Evolutionary conservation across 2,888 invertebrate species (phyloP).

Genomic region (Ectemnius continuus): DNA sequence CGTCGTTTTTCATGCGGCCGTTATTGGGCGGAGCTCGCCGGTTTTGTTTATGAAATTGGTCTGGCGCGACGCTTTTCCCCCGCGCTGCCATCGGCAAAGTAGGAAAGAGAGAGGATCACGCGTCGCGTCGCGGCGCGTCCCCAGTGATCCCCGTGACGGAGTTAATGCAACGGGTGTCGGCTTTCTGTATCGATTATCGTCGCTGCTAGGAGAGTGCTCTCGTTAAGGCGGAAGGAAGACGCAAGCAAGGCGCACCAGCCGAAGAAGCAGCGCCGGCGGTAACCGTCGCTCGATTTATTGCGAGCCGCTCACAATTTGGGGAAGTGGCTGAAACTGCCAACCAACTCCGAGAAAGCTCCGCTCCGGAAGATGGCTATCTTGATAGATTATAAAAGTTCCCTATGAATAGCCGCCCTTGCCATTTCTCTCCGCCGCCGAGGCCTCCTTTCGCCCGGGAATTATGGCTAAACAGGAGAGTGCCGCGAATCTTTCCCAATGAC

Average conservation of each 20-base stretch:
- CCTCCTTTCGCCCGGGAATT: conserved; percentile 4
- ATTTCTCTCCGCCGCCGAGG: not conserved
- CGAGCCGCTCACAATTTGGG: conserved; percentile 12
- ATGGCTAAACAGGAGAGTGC: conserved; percentile 11
- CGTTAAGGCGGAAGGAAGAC: not conserved
- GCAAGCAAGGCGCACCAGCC: too few relatives aligned
- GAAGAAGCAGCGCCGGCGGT: conserved; percentile 9
- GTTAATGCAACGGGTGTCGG: conserved; percentile 5
- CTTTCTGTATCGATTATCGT: conserved; percentile 33
- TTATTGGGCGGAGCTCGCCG: conserved; percentile 8
- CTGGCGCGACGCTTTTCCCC: not conserved
- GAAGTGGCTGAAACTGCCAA: conserved; percentile 34
- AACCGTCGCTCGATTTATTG: conserved; percentile 39
- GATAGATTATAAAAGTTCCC: conserved; percentile 49
- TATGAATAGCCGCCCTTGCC: conserved; percentile 29
- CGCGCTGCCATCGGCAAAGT: not conserved
- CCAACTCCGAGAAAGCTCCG: conserved; percentile 10
- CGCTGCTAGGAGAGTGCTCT: not conserved
- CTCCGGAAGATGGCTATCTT: conserved; percentile 44
- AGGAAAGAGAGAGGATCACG: conserved; percentile 3
- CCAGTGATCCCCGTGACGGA: conserved; percentile 23
- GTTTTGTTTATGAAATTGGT: conserved; percentile 37
- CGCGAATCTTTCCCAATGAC: not conserved
- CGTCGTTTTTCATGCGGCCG: not conserved
- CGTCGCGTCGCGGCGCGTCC: conserved; percentile 32